phyloP scores from a whole-genome alignment of 2,113 vertebrate species.

The Erythrocercus mccallii region DNA sequence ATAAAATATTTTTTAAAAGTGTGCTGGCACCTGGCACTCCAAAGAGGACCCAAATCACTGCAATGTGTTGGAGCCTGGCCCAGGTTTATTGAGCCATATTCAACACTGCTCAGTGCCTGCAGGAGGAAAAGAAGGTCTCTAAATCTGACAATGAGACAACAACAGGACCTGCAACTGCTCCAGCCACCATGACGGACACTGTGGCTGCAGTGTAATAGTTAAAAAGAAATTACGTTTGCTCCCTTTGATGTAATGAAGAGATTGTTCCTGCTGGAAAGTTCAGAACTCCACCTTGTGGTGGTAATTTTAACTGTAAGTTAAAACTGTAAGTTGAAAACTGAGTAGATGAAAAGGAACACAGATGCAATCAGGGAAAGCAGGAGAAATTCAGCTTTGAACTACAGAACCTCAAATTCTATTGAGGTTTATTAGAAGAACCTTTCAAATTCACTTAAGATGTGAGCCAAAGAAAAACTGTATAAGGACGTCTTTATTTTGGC shows the following conservation, averaged over 20 bases:
- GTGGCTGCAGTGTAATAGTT: not conserved
- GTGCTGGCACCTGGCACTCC: not conserved
- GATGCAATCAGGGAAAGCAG: not conserved
- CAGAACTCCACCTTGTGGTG: conserved; percentile 62
- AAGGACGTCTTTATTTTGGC: not conserved
- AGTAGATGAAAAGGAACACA: not conserved
- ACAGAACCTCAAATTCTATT: not conserved
- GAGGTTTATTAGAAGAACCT: not conserved
- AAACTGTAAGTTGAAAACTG: not conserved
- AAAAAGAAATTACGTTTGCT: not conserved
- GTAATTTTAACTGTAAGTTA: not conserved
- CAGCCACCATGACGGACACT: not conserved
- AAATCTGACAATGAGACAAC: not conserved
- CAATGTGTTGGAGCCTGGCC: not conserved
- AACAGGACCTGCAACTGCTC: not conserved
- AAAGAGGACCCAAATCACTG: not conserved
- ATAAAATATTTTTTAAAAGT: not conserved
- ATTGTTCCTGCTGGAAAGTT: not conserved
- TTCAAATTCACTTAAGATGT: not conserved
- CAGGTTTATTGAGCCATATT: not conserved
- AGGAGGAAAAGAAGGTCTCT: not conserved
- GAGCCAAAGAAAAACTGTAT: not conserved
- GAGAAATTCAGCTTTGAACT: not conserved
- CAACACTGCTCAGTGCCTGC: not conserved
- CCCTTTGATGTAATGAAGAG: not conserved